phyloP scores from a whole-genome alignment of 2,113 vertebrate genomes.

The Sardina pilchardus region DNA sequence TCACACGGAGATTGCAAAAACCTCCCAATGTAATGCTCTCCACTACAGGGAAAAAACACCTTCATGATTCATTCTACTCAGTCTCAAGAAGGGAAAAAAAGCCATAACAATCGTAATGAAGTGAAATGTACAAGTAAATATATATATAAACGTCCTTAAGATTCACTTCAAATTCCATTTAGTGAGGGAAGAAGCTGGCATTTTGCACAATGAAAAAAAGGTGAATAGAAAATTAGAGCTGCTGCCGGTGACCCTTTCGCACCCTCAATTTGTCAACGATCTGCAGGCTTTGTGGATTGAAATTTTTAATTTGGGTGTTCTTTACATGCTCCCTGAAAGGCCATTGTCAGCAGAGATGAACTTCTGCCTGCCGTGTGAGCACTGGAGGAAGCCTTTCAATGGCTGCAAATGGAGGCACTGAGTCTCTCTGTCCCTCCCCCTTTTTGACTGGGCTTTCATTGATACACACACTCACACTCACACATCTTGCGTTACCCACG shows the following conservation, averaged over 20 bases:
- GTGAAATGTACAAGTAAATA: constrained; percentile 53
- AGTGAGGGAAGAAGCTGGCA: constrained; percentile 68
- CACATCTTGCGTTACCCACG: constrained; percentile 33
- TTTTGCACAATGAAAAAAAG: constrained; percentile 66
- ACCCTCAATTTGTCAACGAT: constrained; percentile 88
- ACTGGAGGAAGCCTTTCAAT: constrained; percentile 78
- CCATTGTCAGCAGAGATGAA: constrained; percentile 81
- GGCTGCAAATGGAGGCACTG: constrained; percentile 74
- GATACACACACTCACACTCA: constrained; percentile 41
- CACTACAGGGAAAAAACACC: constrained; percentile 51
- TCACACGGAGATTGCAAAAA: constrained; percentile 65
- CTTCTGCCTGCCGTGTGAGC: constrained; percentile 72
- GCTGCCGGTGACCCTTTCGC: constrained; percentile 62
- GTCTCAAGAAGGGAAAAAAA: constrained; percentile 50
- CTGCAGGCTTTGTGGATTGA: constrained; percentile 84
- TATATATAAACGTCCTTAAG: constrained; percentile 67
- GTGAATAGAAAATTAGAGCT: constrained; percentile 61
- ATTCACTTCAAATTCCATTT: constrained; percentile 77
- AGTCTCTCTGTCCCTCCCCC: constrained; percentile 31
- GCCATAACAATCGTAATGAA: constrained; percentile 75
- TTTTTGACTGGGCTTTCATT: constrained; percentile 9
- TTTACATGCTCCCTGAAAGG: constrained; percentile 80
- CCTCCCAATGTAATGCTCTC: constrained; percentile 59
- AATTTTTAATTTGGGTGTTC: constrained; percentile 94
- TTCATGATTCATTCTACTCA: constrained; percentile 45